Evolutionary conservation across 2,113 vertebrate genomes (phyloP), one percentile per base, ranked within the genome.

Genomic region (Odocoileus virginianus): DNA sequence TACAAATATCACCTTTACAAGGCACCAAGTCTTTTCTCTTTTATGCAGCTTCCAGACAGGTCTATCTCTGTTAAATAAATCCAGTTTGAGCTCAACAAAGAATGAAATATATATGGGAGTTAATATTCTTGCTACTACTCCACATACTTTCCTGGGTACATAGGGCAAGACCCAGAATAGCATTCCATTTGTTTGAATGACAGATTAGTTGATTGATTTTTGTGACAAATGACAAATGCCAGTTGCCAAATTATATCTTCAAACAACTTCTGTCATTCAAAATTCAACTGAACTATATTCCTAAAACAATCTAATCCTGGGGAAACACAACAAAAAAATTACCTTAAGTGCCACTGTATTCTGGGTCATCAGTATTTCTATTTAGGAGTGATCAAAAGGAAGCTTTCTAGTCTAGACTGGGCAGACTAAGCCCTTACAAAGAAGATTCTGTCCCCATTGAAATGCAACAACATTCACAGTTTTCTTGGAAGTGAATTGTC

Each of bases 141-240:
- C 23, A 7, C 52, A 40, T 54, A 19, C 4, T 88, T 94, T 82
- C 19, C 43, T 50, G 50, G 1, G 28, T 76, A 30, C 25, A 27
- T 17, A 91, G n/a, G 36, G 16, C 11, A 89, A 85, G 23, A 58
- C 50, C 33, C 43, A 94, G 58, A 67, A 94, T 60, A 95, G 13
- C 45, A 60, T 89, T 93, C 25, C 3, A 25, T n/a, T 93, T 64
- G 40, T 64, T 85, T 93, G 43, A 88, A 93, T 85, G 82, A 95
- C 67, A 40, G 64, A 94, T 76, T 94, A 50, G 88, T 87, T 93
- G 82, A 96, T 95, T 14, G 2, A 85, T 97, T 96, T 94, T 94
- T 89, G 47, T 95, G 87, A 86, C 89, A 96, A 92, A 93, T 12
- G 54, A 40, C 36, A 95, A 95, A 78, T 47, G 2, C 50, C 86